phyloP scores from a whole-genome alignment of 1,140 invertebrate genomes.

The Araneus ventricosus region DNA sequence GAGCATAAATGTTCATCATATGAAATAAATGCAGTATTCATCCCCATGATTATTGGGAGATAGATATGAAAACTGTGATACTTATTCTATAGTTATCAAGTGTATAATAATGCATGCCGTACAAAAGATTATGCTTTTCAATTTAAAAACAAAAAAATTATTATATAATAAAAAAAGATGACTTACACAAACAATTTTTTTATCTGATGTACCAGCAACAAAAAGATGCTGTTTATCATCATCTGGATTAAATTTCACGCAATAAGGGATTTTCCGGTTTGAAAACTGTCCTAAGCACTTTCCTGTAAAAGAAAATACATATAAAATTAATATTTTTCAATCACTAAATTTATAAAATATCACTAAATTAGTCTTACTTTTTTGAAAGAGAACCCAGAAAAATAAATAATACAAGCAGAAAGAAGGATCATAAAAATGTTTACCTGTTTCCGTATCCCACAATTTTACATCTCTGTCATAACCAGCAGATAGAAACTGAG shows the following conservation, averaged over 20 bases:
- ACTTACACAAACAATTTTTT: slow-evolving; percentile 95
- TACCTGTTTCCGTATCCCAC: slow-evolving; percentile 98
- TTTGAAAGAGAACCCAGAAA: not conserved
- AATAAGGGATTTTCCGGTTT: slow-evolving; percentile 97
- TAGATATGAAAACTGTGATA: too few species aligned
- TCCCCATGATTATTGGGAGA: too few species aligned
- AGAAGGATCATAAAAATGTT: not conserved
- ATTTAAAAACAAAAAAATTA: not conserved
- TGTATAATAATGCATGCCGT: too few species aligned
- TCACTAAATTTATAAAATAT: too few species aligned
- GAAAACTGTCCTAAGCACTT: slow-evolving; percentile 95
- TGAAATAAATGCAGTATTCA: too few species aligned
- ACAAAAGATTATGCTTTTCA: not conserved
- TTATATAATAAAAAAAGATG: not conserved
- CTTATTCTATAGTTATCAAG: too few species aligned
- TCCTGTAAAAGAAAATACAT: slow-evolving; percentile 78
- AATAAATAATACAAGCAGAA: not conserved
- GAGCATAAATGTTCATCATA: too few species aligned
- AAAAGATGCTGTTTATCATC: slow-evolving; percentile 98
- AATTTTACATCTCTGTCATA: slow-evolving; percentile 94
- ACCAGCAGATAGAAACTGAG: slow-evolving; percentile 95
- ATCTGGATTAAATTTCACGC: slow-evolving; percentile 98
- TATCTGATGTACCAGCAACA: slow-evolving; percentile 98
- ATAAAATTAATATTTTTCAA: not conserved
- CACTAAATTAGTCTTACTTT: not conserved